Base-by-base conservation (phyloP, 1,140 invertebrate species). In the Papilio xuthus region DNA sequence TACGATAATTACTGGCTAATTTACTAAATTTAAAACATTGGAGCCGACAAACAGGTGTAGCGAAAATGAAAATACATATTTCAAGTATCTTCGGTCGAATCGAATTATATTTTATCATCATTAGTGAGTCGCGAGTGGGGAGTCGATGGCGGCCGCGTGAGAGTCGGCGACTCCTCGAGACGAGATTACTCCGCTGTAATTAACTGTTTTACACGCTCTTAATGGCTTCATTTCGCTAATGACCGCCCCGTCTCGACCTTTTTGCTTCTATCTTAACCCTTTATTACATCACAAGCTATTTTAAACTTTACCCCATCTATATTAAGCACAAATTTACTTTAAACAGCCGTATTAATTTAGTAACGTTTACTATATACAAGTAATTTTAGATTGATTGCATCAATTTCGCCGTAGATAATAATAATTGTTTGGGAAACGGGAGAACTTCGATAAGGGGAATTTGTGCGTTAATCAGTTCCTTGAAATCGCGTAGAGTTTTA, bases 151-250 rank as follows among this genome's bases (percentile, higher is more conserved):
- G 73, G 23, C 53, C 28, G 32, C 71, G 42, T 50, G 71, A 73
- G 71, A 47, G 71, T 50, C 71, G 53, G 56, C 88, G 79, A 80
- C 81, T 82, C 78, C 84, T 85, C 84, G 83, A 82, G 81, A 80
- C 78, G 85, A 89, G 86, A 90, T 89, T 88, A 84, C 83, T 56
- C 75, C 71, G 79, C 70, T 81, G 85, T 92, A 93, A 92, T 93
- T 93, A 93, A 89, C 89, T 90, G 88, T 89, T 93, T 93, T 92
- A 93, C 90, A 89, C 91, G 87, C 89, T 88, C 84, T 85, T 92
- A 91, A 93, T 89, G 87, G 86, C 89, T 93, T 92, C 88, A 93
- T 92, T 91, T 82, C 86, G 86, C 87, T 93, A 93, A 93, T 90
- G 90, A 89, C 86, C 86, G 81, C 79, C 83, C 86, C 87, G 84